phyloP scores from a whole-genome alignment of 53 echinoderm and acorn worm species.

The Holothuria leucospilota region DNA sequence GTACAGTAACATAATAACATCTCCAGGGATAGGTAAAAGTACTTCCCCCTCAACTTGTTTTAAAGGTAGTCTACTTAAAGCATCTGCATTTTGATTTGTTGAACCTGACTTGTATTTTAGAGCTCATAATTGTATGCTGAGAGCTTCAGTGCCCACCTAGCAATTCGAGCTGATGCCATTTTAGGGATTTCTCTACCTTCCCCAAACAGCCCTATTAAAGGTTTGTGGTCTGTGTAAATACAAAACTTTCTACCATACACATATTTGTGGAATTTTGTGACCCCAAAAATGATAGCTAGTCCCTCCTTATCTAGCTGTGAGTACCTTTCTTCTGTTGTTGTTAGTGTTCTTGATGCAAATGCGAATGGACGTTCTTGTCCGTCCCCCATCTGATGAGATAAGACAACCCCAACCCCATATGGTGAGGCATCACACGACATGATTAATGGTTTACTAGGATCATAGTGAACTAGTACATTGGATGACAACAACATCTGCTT shows the following conservation, averaged over 20 bases:
- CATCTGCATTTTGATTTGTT: constrained; percentile 48
- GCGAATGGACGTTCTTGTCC: constrained; percentile 53
- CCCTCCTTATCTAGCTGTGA: constrained; percentile 65
- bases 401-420: constrained; percentile 69
- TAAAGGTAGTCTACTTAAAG: constrained; percentile 6
- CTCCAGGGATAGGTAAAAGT: constrained; percentile 13
- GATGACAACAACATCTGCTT: constrained; percentile 60
- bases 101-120: constrained; percentile 60
- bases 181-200: constrained; percentile 44
- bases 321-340: constrained; percentile 34
- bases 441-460: constrained; percentile 35
- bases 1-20: constrained; percentile 14
- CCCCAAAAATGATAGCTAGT: constrained; percentile 58
- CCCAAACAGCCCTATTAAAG: constrained; percentile 49
- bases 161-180: constrained; percentile 7
- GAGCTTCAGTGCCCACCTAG: constrained; percentile 53
- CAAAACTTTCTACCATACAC: constrained; percentile 41
- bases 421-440: constrained; percentile 58
- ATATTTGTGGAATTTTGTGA: constrained; percentile 57
- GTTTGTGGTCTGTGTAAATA: constrained; percentile 59
- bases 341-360: not conserved
- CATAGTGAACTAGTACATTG: constrained; percentile 46
- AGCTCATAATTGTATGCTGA: constrained; percentile 64
- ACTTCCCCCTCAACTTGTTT: not conserved
- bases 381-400: constrained; percentile 51